A percentile compares a stretch with the other conserved stretches of the same genome.
phyloP scores from a whole-genome alignment of 2,888 invertebrate species.

The Agrenia bidenticulata region DNA sequence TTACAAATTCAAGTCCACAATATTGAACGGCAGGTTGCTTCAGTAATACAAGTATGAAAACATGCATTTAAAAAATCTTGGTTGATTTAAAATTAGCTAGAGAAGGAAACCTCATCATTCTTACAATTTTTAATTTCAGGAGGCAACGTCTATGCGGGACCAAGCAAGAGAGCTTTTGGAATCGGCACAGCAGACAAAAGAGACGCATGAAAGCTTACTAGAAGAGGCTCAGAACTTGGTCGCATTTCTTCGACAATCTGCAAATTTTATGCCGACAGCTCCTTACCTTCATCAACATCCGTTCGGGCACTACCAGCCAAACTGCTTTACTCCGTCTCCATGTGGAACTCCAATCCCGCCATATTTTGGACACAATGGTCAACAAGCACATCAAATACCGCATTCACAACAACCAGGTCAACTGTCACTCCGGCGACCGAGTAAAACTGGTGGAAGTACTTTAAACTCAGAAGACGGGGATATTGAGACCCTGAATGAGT shows the following conservation, averaged over 20 bases:
- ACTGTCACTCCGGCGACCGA: slow-evolving; percentile 18
- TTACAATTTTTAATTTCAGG: slow-evolving; percentile 28
- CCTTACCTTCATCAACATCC: slow-evolving; percentile 29
- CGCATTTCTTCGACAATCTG: slow-evolving; percentile 35
- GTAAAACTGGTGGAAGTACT: slow-evolving; percentile 31
- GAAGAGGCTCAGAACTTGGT: slow-evolving; percentile 48
- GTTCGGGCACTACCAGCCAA: slow-evolving; percentile 28
- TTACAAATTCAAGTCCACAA: slow-evolving; percentile 40
- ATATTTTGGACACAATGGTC: slow-evolving; percentile 21
- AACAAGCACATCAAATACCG: not conserved
- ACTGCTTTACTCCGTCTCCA: slow-evolving; percentile 27
- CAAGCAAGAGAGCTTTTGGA: slow-evolving; percentile 44
- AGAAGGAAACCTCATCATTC: not conserved
- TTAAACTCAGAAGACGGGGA: slow-evolving; percentile 34
- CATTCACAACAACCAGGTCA: slow-evolving; percentile 13
- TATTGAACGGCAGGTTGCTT: slow-evolving; percentile 46
- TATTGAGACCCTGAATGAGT: slow-evolving; percentile 40
- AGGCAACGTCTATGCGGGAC: slow-evolving; percentile 42
- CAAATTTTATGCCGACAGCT: slow-evolving; percentile 9
- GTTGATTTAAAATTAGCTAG: not conserved
- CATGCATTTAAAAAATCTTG: not conserved
- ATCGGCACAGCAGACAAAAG: slow-evolving; percentile 42
- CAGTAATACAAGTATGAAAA: slow-evolving; percentile 42
- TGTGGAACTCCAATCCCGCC: slow-evolving; percentile 19
- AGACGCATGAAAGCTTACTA: slow-evolving; percentile 42